Evolutionary conservation across 2,888 invertebrate genomes (phyloP), one percentile per base, ranked within the genome.

Genomic region (Dinocampus coccinellae): DNA sequence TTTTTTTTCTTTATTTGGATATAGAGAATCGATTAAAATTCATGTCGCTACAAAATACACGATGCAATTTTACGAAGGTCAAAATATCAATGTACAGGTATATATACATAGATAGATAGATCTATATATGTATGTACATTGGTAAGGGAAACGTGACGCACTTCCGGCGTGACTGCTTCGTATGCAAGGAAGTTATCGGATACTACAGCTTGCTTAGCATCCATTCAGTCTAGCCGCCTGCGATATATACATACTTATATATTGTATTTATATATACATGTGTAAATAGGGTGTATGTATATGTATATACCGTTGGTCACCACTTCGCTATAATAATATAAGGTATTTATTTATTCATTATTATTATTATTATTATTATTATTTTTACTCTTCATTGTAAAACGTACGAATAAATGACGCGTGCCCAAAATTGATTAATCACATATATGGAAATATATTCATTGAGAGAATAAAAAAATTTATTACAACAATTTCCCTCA

Each of bases 181-280:
- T 85, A 87, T 87, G 85, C 87, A 85, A 81, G 87, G 87, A 87
- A 86, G 83, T 81, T 81, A 81, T 80, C 81, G 81, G 80, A 80
- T 85, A 83, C 79, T 85, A 87, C 87, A 87, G 84, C 86, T 85
- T 85, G 85, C 85, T 86, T 84, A 84, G 84, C 85, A 84, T 84
- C 84, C 80, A 85, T 82, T 85, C 82, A 82, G 77, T 82, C 83
- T 82, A 67, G 57, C 62, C 63, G 57, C 33, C 62, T 65, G 65
- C 26, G 20, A 47, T 57, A 55, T 34, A n/a, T 39, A 34, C 53
- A 20, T 11, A 24, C 33, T 22, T 24, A n/a, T 7, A 9, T 53
- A 24, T 53, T n/a, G 10, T 53, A 53, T 6, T 53, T 6, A 20
- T 53, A 2, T 2, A 53, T 53, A 22, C 20, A 52, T 24, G 6